phyloP scores from a whole-genome alignment of 2,797 vertebrate genomes.

The Fistularia tabacaria region DNA sequence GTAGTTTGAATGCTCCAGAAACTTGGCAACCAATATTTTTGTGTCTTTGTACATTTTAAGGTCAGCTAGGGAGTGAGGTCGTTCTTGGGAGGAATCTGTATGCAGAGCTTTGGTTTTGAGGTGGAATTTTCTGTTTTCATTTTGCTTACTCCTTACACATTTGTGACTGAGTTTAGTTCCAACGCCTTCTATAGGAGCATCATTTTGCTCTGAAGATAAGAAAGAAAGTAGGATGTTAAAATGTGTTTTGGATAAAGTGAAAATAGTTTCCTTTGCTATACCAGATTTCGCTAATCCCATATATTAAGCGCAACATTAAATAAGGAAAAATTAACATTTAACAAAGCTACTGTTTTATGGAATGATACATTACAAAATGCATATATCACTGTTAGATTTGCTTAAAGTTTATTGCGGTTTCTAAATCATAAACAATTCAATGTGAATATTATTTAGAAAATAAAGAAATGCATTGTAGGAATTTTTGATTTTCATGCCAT shows the following conservation, averaged over 20 bases:
- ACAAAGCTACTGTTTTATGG: no score
- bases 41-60: slow-evolving; percentile 92
- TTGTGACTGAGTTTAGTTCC: slow-evolving; percentile 59
- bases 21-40: slow-evolving; percentile 92
- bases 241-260: not conserved
- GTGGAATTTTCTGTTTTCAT: slow-evolving; percentile 72
- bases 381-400: no score
- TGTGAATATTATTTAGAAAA: not conserved
- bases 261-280: no score
- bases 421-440: not conserved
- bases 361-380: no score
- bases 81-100: slow-evolving; percentile 71
- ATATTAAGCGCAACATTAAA: not conserved
- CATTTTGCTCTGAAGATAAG: slow-evolving; percentile 51
- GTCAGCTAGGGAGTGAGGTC: slow-evolving; percentile 85
- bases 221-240: not conserved
- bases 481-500: not conserved
- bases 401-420: no score
- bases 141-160: slow-evolving; percentile 74
- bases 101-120: slow-evolving; percentile 74
- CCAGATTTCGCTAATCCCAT: no score
- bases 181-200: slow-evolving; percentile 50
- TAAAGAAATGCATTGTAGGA: not conserved
- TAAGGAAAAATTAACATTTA: not conserved
- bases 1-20: slow-evolving; percentile 91